These are phyloP conservation scores for Bubo scandiacus DNA, from an alignment of 2,113 vertebrate genomes.

Conservation along the genomic window DNA sequence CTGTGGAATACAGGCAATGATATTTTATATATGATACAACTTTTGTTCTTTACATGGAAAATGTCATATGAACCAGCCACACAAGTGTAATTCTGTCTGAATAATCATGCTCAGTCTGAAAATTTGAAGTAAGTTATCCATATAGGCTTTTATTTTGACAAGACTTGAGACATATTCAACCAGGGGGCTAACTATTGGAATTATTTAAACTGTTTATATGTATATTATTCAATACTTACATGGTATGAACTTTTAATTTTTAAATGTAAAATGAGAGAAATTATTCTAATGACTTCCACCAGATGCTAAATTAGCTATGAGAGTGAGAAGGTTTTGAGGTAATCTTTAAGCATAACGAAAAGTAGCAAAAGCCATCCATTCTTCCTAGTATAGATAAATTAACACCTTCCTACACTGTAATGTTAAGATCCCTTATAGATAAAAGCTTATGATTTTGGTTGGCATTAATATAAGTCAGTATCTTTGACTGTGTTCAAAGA, in stretches of 20 bases:
- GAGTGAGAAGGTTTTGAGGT: background rate
- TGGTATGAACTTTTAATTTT: background rate
- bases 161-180: background rate
- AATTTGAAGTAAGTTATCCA: background rate
- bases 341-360: background rate
- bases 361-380: background rate
- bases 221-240: background rate
- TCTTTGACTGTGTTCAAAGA: background rate
- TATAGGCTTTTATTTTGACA: background rate
- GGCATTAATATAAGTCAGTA: background rate
- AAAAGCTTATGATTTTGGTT: background rate
- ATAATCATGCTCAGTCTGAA: background rate
- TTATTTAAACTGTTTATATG: background rate
- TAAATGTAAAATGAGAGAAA: background rate
- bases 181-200: background rate
- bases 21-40: background rate
- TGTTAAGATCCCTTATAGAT: background rate
- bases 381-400: background rate
- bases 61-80: background rate
- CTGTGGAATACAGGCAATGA: background rate
- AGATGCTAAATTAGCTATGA: background rate
- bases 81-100: background rate
- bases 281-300: background rate
- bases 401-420: background rate
- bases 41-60: background rate